Evolutionary conservation across 1,140 invertebrate species (phyloP).

Genomic region (Temnothorax curvispinosus): DNA sequence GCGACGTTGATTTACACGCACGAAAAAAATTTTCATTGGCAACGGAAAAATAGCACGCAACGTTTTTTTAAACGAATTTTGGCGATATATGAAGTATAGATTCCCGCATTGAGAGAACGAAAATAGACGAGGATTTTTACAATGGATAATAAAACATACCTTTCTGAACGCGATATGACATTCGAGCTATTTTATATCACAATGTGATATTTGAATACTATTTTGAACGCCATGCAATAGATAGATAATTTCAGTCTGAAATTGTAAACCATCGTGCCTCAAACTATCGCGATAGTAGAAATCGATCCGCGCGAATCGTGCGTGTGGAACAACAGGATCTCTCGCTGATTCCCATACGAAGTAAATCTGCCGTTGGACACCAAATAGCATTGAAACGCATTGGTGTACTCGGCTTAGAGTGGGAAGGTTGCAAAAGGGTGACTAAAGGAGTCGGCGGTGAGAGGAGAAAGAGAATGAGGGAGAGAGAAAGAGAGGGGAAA

Average conservation of each 20-base stretch:
- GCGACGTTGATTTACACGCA: conserved; percentile 25
- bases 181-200: background rate
- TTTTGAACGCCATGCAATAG: background rate
- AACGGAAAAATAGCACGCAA: background rate
- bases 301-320: background rate
- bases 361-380: conserved; percentile 65
- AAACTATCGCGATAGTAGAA: background rate
- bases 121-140: background rate
- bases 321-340: background rate
- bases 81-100: background rate
- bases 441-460: conserved; percentile 1
- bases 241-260: background rate
- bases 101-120: background rate
- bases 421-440: conserved; percentile 10
- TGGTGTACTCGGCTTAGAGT: background rate
- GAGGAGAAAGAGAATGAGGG: conserved; percentile 39
- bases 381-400: conserved; percentile 29
- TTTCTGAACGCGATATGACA: background rate
- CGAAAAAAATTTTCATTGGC: background rate
- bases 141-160: background rate
- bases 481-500: conserved; percentile 10
- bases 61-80: conserved; percentile 17
- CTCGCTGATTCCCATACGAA: conserved; percentile 3
- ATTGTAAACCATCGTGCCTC: background rate
- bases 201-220: background rate